Conservation (phyloP, 2,797 vertebrate species). For the Xenentodon cancila region DNA sequence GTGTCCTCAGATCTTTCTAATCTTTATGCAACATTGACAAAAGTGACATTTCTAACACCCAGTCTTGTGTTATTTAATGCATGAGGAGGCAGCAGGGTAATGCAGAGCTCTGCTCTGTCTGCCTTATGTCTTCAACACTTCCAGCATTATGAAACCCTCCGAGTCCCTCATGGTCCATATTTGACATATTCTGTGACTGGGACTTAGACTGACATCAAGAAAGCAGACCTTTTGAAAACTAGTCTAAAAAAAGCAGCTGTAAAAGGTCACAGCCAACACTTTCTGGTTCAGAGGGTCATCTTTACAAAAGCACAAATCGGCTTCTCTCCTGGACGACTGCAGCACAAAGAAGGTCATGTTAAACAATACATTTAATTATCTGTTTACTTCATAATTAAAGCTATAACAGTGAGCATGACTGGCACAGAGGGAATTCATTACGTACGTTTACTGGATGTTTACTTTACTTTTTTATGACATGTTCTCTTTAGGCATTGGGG, state of each 20-base stretch:
- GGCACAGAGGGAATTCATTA: conserved; percentile 33
- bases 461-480: conserved; percentile 3
- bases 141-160: conserved; percentile 1
- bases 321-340: conserved; percentile 19
- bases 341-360: conserved; percentile 3
- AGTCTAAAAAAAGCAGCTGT: background rate
- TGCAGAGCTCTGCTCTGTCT: conserved; percentile 23
- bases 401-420: conserved; percentile 24
- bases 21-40: too few relatives aligned
- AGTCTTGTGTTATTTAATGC: background rate
- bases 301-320: conserved; percentile 12
- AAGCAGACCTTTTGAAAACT: conserved; percentile 2
- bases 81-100: conserved; percentile 3
- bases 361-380: conserved; percentile 51
- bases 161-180: background rate
- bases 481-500: conserved; percentile 16
- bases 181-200: background rate
- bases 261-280: background rate
- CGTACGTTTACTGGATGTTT: conserved; percentile 52
- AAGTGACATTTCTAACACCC: background rate
- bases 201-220: background rate
- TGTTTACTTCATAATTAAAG: conserved; percentile 30
- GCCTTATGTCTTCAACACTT: conserved; percentile 34
- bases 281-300: conserved; percentile 4
- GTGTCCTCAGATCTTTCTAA: too few relatives aligned